Evolutionary conservation across 2,113 vertebrate genomes (phyloP), one percentile per base, ranked within the genome.

Genomic region (Tachysurus vachellii): DNA sequence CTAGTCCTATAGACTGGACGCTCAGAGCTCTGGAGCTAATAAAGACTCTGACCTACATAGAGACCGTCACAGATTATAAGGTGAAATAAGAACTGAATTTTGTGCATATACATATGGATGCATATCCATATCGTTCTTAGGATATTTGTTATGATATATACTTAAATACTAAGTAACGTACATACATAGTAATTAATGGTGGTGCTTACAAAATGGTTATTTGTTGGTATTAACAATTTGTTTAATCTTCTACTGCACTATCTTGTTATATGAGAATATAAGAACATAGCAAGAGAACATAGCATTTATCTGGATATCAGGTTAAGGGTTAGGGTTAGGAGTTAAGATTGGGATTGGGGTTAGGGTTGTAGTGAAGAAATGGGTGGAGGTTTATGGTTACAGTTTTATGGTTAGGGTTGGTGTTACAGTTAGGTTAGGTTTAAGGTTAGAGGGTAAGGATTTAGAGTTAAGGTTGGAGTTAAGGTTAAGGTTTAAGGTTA

Each of bases 1-100:
- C 85, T 89, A 83, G 82, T 89, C 86, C 44, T 85, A 66, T 92
- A 89, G 85, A 80, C 85, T 82, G 85, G 57, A 83, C 59, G n/a
- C 28, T 85, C 77, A 75, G 66, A 70, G 79, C 75, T 61, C 47
- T 53, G 53, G 44, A 83, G 61, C 42, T 62, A 73, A 80, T 83
- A 42, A 26, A n/a, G 53, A 68, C 82, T 81, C 54, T 64, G 92
- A 89, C 85, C 73, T 86, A 89, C 84, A 88, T 70, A 83, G 42
- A 44, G 17, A 73, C 4, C 9, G 62, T 70, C 47, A 73, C 26
- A 77, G n/a, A 80, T 70, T 14, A 17, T 44, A 23, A 73, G 42
- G 44, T 23, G 26, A 47, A 44, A 73, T 73, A 4, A 47, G 70
- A 44, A 21, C 44, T 0, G 36, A 23, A 44, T 4, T 73, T 44